phyloP scores from a whole-genome alignment of 2,113 vertebrate species.

The Vidua chalybeata region DNA sequence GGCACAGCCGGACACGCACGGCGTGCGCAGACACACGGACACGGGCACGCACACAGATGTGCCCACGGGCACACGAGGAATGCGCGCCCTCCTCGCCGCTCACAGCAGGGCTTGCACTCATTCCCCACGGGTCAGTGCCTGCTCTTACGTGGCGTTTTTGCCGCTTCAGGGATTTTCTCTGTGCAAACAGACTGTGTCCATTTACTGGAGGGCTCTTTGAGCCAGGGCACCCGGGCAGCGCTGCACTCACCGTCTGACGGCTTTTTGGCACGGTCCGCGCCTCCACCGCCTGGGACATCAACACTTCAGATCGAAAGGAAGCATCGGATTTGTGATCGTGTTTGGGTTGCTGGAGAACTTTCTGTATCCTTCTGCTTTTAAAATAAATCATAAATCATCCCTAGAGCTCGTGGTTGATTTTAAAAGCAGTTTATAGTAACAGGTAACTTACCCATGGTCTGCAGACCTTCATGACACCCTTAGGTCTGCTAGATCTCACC shows the following conservation, averaged over 20 bases:
- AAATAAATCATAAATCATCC: not conserved
- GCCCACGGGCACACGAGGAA: not conserved
- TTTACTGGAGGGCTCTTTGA: not conserved
- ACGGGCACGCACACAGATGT: accelerated
- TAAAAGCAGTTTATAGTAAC: not conserved
- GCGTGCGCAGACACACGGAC: not conserved
- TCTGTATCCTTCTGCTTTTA: not conserved
- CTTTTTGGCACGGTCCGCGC: not conserved
- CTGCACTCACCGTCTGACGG: not conserved
- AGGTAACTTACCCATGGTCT: not conserved
- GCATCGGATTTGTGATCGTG: not conserved
- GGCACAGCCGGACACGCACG: not conserved
- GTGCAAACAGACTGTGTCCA: not conserved
- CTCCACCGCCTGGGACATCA: not conserved
- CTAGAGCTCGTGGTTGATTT: not conserved
- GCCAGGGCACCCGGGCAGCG: not conserved
- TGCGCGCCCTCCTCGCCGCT: not conserved
- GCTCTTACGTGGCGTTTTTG: not conserved
- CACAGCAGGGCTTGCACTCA: not conserved
- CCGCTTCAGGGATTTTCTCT: not conserved
- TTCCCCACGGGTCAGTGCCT: not conserved
- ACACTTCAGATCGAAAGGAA: not conserved
- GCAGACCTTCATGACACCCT: not conserved
- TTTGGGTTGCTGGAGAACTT: not conserved
- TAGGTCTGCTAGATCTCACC: not conserved